Conservation (phyloP, 2,888 invertebrate species). For the Schizaphis graminum region DNA sequence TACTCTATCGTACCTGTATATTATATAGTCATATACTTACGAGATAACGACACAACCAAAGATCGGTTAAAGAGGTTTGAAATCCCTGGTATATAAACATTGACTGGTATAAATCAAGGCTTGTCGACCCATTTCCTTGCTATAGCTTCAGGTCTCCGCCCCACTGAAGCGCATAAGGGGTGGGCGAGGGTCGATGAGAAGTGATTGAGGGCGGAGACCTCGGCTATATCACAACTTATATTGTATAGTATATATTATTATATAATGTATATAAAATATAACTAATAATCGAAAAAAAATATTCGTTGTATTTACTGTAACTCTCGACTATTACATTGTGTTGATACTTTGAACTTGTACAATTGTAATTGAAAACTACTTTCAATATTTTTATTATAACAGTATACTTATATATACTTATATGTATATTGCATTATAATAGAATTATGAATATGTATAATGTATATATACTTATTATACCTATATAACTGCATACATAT, state of each 20-base stretch:
- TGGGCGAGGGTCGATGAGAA: not conserved
- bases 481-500: not conserved
- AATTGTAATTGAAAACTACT: slow-evolving; percentile 31
- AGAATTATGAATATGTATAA: not conserved
- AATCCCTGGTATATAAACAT: not conserved
- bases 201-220: not conserved
- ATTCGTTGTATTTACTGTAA: not conserved
- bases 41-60: not conserved
- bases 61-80: not conserved
- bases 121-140: not conserved
- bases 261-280: not conserved
- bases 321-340: slow-evolving; percentile 20
- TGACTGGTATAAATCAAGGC: not conserved
- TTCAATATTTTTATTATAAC: too few relatives aligned
- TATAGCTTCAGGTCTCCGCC: not conserved
- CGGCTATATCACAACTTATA: not conserved
- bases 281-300: slow-evolving; percentile 9
- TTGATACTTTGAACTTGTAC: slow-evolving; percentile 24
- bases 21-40: not conserved
- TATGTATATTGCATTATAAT: not conserved
- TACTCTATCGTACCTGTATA: not conserved
- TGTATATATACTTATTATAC: too few relatives aligned
- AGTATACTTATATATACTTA: too few relatives aligned
- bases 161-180: not conserved
- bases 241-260: not conserved